phyloP scores from a whole-genome alignment of 2,888 invertebrate species.

The Clivina fossor region DNA sequence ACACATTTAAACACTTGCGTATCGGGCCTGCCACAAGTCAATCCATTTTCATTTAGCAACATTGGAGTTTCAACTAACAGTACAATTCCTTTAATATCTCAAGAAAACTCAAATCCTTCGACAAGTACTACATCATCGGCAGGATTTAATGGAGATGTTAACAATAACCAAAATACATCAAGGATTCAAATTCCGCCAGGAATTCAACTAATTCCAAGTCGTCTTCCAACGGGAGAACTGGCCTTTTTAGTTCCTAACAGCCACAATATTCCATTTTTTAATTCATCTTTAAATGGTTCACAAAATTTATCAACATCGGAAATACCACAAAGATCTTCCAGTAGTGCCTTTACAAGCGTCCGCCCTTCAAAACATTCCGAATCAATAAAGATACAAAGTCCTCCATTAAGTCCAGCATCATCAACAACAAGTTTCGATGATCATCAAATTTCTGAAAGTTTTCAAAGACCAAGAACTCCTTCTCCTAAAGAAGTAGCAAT shows the following conservation, averaged over 20 bases:
- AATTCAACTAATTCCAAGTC: constrained; percentile 66
- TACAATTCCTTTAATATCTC: constrained; percentile 11
- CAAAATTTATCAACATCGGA: constrained; percentile 28
- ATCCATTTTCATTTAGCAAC: constrained; percentile 48
- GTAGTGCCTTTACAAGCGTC: constrained; percentile 57
- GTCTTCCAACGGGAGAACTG: constrained; percentile 66
- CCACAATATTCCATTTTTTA: constrained; percentile 56
- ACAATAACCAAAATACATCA: constrained; percentile 58
- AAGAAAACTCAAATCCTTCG: constrained; percentile 7
- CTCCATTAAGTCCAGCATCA: constrained; percentile 71
- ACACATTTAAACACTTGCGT: constrained; percentile 68
- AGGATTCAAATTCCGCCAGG: constrained; percentile 63
- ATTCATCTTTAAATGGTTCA: constrained; percentile 39
- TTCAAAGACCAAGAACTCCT: constrained; percentile 39
- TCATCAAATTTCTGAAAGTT: constrained; percentile 54
- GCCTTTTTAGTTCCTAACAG: constrained; percentile 66
- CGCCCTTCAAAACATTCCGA: constrained; percentile 35
- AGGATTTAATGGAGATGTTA: constrained; percentile 39
- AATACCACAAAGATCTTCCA: constrained; percentile 41
- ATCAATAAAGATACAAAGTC: constrained; percentile 53
- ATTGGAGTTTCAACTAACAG: constrained; percentile 38
- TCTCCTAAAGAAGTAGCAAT: constrained; percentile 51
- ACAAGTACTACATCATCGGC: background rate
- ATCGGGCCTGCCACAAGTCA: constrained; percentile 57
- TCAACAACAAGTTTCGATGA: constrained; percentile 70